phyloP scores from a whole-genome alignment of 2,113 vertebrate species.

The Pseudorectes ferrugineus region DNA sequence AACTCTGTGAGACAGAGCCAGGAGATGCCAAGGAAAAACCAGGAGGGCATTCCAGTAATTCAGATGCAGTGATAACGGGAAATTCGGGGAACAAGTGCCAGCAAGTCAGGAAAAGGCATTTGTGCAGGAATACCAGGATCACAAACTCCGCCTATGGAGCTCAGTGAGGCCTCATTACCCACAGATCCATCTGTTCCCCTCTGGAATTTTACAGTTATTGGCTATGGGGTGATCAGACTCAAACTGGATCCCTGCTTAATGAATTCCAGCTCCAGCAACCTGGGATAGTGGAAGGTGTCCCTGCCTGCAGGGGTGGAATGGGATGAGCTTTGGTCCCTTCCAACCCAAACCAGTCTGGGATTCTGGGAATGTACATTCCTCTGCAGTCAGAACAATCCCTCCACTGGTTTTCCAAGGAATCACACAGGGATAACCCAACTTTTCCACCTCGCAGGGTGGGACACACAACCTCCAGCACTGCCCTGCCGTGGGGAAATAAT shows the following conservation, averaged over 20 bases:
- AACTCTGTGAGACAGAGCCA: neutral
- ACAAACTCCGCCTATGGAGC: neutral
- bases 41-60: neutral
- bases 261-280: neutral
- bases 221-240: neutral
- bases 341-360: neutral
- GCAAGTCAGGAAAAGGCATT: neutral
- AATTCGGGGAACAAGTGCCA: neutral
- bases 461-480: neutral
- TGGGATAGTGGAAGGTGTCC: neutral
- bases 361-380: fast-evolving
- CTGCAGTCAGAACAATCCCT: neutral
- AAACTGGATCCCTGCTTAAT: neutral
- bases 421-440: neutral
- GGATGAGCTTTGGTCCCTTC: neutral
- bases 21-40: neutral
- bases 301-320: neutral
- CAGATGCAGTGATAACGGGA: neutral
- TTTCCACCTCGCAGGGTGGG: neutral
- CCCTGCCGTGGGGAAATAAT: neutral
- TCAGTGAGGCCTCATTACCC: neutral
- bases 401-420: neutral
- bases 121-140: neutral
- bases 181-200: neutral
- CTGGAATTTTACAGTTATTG: neutral